Conservation (phyloP, 2,113 vertebrate species). For the Uria aalge region DNA sequence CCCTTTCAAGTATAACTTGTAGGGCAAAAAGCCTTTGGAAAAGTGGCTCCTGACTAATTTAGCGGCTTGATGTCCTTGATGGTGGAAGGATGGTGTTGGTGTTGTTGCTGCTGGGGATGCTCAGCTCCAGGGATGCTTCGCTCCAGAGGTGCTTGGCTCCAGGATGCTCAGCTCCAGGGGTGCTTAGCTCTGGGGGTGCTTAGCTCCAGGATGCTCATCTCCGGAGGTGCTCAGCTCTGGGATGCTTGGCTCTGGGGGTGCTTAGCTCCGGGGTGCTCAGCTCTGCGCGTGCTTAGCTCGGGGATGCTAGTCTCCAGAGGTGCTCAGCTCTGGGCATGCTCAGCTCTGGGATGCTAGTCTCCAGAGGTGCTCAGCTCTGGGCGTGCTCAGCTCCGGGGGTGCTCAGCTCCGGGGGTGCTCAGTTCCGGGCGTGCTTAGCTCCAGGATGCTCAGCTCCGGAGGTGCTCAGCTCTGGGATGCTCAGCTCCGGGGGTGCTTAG, state of each 20-base stretch:
- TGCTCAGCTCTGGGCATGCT: not conserved
- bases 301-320: not conserved
- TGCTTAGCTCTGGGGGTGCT: too few relatives aligned
- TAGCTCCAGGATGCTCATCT: not conserved
- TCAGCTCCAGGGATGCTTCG: not conserved
- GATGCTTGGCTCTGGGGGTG: too few relatives aligned
- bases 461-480: not conserved
- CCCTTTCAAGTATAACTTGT: not conserved
- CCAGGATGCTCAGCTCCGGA: not conserved
- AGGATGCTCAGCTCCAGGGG: not conserved
- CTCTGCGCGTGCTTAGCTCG: not conserved
- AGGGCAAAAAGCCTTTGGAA: not conserved
- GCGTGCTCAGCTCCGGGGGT: not conserved
- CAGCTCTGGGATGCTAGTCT: too few relatives aligned
- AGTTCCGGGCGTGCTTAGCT: not conserved
- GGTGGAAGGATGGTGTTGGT: not conserved
- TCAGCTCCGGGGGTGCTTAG: not conserved
- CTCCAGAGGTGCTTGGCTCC: not conserved
- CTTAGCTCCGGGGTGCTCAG: not conserved
- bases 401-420: not conserved
- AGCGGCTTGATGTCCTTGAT: not conserved
- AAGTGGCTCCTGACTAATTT: not conserved
- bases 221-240: too few relatives aligned
- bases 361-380: too few relatives aligned
- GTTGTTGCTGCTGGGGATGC: not conserved